Conservation (phyloP, 2,797 vertebrate species). For the Antrozous pallidus region DNA sequence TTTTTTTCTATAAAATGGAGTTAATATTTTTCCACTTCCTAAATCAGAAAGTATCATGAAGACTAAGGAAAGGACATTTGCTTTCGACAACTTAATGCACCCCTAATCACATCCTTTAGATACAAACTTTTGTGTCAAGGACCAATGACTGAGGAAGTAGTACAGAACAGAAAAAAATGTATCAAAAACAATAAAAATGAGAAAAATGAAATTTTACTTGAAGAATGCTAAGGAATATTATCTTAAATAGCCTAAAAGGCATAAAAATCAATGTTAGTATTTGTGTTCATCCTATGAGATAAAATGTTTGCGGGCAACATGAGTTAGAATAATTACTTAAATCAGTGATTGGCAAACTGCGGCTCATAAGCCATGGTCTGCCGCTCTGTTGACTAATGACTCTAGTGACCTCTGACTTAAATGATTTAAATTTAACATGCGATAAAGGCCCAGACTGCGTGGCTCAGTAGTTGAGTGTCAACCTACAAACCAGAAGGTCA, state of each 20-base stretch:
- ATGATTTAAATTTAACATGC: background rate
- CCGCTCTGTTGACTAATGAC: no score
- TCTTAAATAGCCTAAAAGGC: background rate
- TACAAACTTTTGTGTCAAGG: background rate
- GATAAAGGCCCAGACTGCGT: background rate
- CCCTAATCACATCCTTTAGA: background rate
- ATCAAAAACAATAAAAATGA: background rate
- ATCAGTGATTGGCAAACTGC: no score
- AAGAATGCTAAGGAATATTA: background rate
- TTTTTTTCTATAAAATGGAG: constrained; percentile 41
- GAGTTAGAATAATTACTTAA: background rate
- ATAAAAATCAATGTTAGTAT: constrained; percentile 1
- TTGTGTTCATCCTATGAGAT: background rate
- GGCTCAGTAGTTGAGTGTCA: no score
- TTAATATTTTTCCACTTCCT: constrained; percentile 34
- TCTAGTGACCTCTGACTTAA: no score
- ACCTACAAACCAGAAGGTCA: no score
- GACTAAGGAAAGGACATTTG: constrained; percentile 9
- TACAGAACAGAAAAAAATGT: constrained; percentile 16
- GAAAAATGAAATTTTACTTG: constrained; percentile 23
- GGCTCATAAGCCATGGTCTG: no score
- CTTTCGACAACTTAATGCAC: background rate
- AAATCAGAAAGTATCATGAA: constrained; percentile 2
- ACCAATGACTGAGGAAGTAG: background rate
- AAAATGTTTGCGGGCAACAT: background rate